These are phyloP conservation scores for Muscina levida DNA, from an alignment of 2,888 invertebrate genomes.

Conservation along the genomic window DNA sequence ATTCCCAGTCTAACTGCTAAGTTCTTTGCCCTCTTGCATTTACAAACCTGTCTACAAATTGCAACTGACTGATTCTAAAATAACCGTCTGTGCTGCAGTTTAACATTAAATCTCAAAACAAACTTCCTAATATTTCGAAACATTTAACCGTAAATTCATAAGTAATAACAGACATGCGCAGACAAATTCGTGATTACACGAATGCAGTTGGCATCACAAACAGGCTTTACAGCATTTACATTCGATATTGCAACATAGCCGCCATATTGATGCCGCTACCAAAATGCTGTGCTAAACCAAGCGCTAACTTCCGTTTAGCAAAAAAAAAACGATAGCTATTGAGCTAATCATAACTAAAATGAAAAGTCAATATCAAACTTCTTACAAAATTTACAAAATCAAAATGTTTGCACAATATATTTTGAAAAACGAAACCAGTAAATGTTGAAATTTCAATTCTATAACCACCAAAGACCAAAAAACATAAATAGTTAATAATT, in stretches of 20 bases:
- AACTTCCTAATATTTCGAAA: constrained; percentile 19
- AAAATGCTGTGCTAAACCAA: background rate
- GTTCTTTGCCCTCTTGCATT: too few species aligned
- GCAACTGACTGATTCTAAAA: too few species aligned
- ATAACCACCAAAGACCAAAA: constrained; percentile 39
- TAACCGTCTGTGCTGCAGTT: too few species aligned
- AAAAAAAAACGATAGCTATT: too few species aligned
- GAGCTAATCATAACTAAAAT: constrained; percentile 39
- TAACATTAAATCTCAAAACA: too few species aligned
- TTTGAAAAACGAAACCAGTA: constrained; percentile 20
- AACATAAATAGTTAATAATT: constrained; percentile 34
- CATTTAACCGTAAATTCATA: background rate
- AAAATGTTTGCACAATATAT: constrained; percentile 47
- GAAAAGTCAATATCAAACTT: constrained; percentile 64
- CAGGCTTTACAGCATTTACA: constrained; percentile 17
- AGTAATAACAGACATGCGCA: constrained; percentile 12
- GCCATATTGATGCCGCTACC: constrained; percentile 23
- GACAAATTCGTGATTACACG: too few species aligned
- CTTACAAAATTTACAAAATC: constrained; percentile 2
- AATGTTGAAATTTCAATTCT: constrained; percentile 25
- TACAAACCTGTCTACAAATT: too few species aligned
- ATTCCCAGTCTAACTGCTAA: too few species aligned
- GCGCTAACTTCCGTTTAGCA: too few species aligned
- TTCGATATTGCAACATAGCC: constrained; percentile 26
- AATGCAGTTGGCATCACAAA: background rate